Evolutionary conservation across 2,888 invertebrate species (phyloP).

Genomic region (Hymenopus coronatus): DNA sequence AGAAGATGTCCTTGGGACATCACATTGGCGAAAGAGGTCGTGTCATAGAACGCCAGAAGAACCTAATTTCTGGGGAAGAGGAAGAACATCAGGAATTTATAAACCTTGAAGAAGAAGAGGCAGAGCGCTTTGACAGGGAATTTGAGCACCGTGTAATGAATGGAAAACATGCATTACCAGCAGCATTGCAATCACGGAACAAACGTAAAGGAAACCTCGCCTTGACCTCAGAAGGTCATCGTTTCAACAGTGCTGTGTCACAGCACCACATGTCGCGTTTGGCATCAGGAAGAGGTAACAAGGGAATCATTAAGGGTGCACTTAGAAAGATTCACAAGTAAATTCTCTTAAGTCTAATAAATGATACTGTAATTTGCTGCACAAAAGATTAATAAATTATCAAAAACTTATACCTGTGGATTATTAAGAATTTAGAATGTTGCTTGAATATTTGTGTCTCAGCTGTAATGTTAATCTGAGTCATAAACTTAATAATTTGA

Average conservation of each 20-base stretch:
- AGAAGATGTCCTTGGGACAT: not conserved
- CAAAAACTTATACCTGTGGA: too few relatives aligned
- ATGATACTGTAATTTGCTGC: too few relatives aligned
- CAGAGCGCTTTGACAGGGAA: not conserved
- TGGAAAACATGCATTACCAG: not conserved
- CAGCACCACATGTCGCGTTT: too few relatives aligned
- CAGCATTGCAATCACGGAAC: not conserved
- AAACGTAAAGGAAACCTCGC: not conserved
- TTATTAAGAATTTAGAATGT: too few relatives aligned
- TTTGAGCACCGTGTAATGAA: not conserved
- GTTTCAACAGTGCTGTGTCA: not conserved
- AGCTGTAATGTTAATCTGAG: too few relatives aligned
- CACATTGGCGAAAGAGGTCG: not conserved
- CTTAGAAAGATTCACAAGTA: not conserved
- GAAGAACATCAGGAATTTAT: not conserved
- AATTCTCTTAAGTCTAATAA: not conserved
- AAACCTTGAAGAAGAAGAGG: not conserved
- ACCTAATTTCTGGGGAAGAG: not conserved
- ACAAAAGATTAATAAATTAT: too few relatives aligned
- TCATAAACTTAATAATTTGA: too few relatives aligned
- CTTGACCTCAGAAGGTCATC: not conserved
- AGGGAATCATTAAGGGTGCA: not conserved
- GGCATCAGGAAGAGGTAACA: not conserved
- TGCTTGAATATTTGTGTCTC: too few relatives aligned
- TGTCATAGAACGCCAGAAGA: not conserved